Conservation (phyloP, 1,140 invertebrate genomes). For the Drosophila pectinifera region DNA sequence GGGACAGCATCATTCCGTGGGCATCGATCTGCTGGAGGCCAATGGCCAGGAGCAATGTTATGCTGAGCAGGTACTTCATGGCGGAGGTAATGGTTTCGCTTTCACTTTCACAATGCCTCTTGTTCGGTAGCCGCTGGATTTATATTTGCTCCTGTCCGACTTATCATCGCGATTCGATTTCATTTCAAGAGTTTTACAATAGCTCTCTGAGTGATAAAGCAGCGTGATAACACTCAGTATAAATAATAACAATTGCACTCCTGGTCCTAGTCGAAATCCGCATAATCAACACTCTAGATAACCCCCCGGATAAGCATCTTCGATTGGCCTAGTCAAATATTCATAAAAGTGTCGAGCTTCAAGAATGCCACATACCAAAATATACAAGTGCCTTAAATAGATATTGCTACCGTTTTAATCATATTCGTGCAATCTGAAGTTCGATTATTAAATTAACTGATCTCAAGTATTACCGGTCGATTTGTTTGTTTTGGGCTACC, state of each 20-base stretch:
- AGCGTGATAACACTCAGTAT: slow-evolving; percentile 32
- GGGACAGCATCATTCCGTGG: slow-evolving; percentile 90
- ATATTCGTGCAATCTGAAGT: slow-evolving; percentile 26
- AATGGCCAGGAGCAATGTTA: slow-evolving; percentile 65
- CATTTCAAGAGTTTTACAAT: slow-evolving; percentile 67
- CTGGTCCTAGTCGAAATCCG: slow-evolving; percentile 12
- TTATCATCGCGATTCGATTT: slow-evolving; percentile 35
- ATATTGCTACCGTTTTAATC: slow-evolving; percentile 30
- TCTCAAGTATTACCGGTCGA: slow-evolving; percentile 22
- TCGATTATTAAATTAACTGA: slow-evolving; percentile 40
- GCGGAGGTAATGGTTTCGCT: slow-evolving; percentile 25
- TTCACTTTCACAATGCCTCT: slow-evolving; percentile 71
- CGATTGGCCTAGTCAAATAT: slow-evolving; percentile 42
- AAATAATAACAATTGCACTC: slow-evolving; percentile 43
- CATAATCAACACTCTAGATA: slow-evolving; percentile 35
- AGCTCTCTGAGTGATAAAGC: slow-evolving; percentile 55
- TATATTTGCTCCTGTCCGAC: slow-evolving; percentile 53
- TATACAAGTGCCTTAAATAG: slow-evolving; percentile 1
- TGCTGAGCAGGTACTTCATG: slow-evolving; percentile 67
- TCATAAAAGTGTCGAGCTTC: slow-evolving; percentile 57
- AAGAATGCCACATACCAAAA: background rate
- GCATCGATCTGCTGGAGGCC: slow-evolving; percentile 68
- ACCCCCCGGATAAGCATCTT: slow-evolving; percentile 57
- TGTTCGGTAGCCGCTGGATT: slow-evolving; percentile 5
- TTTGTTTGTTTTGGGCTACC: slow-evolving; percentile 29